A percentile compares a stretch with the other conserved stretches of the same genome.
phyloP scores from a whole-genome alignment of 1,140 invertebrate species.

The Ostrea denselamellosa region DNA sequence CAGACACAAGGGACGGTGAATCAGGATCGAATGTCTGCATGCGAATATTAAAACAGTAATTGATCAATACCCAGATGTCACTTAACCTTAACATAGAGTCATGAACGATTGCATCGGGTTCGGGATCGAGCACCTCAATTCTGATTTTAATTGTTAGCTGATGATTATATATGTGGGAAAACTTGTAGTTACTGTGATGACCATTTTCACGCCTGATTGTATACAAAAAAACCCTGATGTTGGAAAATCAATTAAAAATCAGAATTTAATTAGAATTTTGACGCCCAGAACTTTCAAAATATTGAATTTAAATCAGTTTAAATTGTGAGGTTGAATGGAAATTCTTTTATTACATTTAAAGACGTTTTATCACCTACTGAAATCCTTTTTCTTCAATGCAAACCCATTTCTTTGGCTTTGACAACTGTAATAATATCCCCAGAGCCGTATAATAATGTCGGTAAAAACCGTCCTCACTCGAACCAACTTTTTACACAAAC shows the following conservation, averaged over 20 bases:
- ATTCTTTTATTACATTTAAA: conserved; percentile 4
- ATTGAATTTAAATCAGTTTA: conserved; percentile 21
- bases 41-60: neutral
- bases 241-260: conserved; percentile 4
- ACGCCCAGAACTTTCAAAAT: conserved; percentile 8
- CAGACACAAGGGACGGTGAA: neutral
- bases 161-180: neutral
- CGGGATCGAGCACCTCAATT: neutral
- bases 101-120: neutral
- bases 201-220: neutral
- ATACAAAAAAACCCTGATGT: neutral
- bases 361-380: neutral
- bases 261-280: neutral
- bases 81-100: neutral
- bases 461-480: neutral
- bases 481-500: neutral
- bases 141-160: neutral
- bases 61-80: neutral
- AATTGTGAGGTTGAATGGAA: neutral
- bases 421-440: conserved; percentile 20
- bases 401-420: conserved; percentile 15
- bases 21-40: neutral
- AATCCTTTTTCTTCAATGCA: conserved; percentile 1
- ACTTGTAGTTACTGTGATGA: neutral
- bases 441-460: neutral